Base-by-base conservation (phyloP, 2,113 vertebrate genomes). In the Tachysurus vachellii region DNA sequence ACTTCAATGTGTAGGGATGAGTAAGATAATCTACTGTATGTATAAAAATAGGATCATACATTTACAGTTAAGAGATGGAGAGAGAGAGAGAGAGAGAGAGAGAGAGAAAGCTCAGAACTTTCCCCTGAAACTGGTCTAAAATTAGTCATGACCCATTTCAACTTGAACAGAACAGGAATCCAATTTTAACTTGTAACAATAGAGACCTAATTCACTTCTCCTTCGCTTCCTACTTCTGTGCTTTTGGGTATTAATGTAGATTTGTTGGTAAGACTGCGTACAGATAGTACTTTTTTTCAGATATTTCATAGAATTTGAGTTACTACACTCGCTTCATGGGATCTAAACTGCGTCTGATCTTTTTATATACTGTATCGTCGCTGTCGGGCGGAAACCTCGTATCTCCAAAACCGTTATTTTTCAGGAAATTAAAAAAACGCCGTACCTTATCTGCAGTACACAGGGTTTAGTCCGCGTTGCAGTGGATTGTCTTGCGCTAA, bases 141-240 rank as follows among this genome's bases (percentile, higher is more conserved):
- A 75, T 87, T 87, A 87, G 68, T 82, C 80, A 7, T 82, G 79
- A 82, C 86, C 80, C 81, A 87, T 87, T 87, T 87, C 23, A 31
- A 68, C n/a, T 82, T 53, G 3, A 68, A 80, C 53, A 62, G 61
- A 50, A 36, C 62, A 73, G 83, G 56, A 73, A 85, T 57, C 71
- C 57, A 28, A 31, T 64, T 85, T 79, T 79, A 31, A 56, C 50
- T 54, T 50, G 7, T 31, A 73, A 87, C 80, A 82, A 59, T 31
- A 66, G 79, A 86, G 80, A 73, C 54, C 79, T 73, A 50, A 87
- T 82, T 86, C 79, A 82, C 54, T 82, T 81, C 61, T 19, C 47
- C 47, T 59, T 54, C 2, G 16, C 66, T 82, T 79, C 19, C 80
- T 50, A 11, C 75, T 47, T 44, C 79, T 14, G 16, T 71, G 31